phyloP scores from a whole-genome alignment of 2,797 vertebrate species.

The Rhynchotus rufescens region DNA sequence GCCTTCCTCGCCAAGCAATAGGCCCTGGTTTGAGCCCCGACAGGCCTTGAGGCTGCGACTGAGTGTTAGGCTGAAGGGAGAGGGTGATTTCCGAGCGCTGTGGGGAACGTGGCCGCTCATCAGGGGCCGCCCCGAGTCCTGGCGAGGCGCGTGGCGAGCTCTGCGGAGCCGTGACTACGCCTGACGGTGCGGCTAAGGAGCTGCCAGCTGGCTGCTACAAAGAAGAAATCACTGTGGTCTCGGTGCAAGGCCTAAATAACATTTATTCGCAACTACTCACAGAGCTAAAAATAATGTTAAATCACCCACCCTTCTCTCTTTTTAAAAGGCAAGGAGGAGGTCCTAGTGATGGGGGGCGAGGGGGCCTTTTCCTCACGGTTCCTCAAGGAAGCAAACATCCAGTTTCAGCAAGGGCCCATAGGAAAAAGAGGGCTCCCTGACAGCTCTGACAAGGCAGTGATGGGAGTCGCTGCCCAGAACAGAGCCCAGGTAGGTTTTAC shows the following conservation, averaged over 20 bases:
- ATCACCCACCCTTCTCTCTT: not conserved
- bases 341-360: not conserved
- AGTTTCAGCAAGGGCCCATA: not conserved
- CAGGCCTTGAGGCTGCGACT: not conserved
- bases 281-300: slow-evolving; percentile 39
- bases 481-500: not conserved
- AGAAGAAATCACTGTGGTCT: slow-evolving; percentile 18
- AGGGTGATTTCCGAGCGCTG: not conserved
- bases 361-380: not conserved
- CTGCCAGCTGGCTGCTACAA: not conserved
- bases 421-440: not conserved
- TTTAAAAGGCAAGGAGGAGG: not conserved
- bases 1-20: not conserved
- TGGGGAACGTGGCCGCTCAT: not conserved
- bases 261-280: not conserved
- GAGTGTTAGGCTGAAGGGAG: not conserved
- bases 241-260: slow-evolving; percentile 16
- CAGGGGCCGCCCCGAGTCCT: not conserved
- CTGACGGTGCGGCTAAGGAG: not conserved
- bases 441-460: slow-evolving; percentile 6
- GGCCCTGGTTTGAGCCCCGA: not conserved
- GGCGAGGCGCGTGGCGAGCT: not conserved
- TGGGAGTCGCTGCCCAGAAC: not conserved
- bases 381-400: rapidly evolving
- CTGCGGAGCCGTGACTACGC: slow-evolving; percentile 22